Conservation (phyloP, 2,888 invertebrate species). For the Oxycera nigricornis region DNA sequence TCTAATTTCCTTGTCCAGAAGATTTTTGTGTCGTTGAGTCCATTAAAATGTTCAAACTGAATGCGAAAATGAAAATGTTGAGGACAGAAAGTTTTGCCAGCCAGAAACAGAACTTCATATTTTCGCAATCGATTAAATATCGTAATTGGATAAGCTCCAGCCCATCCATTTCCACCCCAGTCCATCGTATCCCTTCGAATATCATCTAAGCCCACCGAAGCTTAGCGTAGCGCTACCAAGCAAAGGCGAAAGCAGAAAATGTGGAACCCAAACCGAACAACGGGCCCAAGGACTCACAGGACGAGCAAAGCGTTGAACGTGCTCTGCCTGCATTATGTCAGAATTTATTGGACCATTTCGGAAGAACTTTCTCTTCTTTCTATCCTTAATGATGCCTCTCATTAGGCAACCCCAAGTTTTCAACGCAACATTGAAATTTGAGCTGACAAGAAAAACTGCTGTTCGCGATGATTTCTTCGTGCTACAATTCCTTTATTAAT, state of each 20-base stretch:
- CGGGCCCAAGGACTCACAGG: neutral
- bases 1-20: conserved; percentile 27
- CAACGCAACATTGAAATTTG: conserved; percentile 35
- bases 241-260: neutral
- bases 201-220: neutral
- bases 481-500: conserved; percentile 39
- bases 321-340: conserved; percentile 37
- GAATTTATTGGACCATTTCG: conserved; percentile 34
- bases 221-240: neutral
- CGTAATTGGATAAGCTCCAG: conserved; percentile 44
- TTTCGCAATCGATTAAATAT: conserved; percentile 44
- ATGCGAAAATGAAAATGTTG: conserved; percentile 41
- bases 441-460: conserved; percentile 37
- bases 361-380: conserved; percentile 34
- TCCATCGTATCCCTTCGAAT: neutral
- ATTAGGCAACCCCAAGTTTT: conserved; percentile 36
- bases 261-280: neutral
- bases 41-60: conserved; percentile 41
- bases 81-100: conserved; percentile 30
- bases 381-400: conserved; percentile 39
- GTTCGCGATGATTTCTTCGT: conserved; percentile 32
- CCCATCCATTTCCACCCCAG: neutral
- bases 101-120: conserved; percentile 40
- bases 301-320: neutral
- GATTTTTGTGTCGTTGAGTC: conserved; percentile 34